A percentile compares a stretch with the other conserved stretches of the same genome.
phyloP scores from a whole-genome alignment of 2,888 invertebrate species.

The Lydus trimaculatus region DNA sequence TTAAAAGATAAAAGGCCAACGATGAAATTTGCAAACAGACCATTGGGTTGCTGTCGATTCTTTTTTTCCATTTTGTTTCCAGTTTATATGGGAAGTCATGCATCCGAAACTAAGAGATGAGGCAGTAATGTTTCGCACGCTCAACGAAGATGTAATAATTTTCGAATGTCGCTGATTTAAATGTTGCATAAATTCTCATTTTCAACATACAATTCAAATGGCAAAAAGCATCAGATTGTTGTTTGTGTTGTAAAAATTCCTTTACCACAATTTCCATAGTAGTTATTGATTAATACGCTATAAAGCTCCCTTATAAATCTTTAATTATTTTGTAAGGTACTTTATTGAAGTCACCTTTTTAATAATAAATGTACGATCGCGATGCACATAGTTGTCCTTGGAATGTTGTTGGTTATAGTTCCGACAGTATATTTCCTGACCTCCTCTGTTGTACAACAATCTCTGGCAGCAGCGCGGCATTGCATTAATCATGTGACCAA shows the following conservation, averaged over 20 bases:
- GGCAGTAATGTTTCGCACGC: conserved; percentile 10
- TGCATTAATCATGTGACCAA: conserved; percentile 6
- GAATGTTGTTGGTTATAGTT: conserved; percentile 1
- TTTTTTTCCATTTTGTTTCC: background rate
- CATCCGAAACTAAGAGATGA: conserved; percentile 1
- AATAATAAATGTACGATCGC: background rate
- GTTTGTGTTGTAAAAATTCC: too few relatives aligned
- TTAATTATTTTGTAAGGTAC: background rate
- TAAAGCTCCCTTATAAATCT: background rate
- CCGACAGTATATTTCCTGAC: conserved; percentile 1
- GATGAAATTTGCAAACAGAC: conserved; percentile 25
- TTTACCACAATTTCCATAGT: too few relatives aligned
- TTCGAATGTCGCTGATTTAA: too few relatives aligned
- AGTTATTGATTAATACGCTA: background rate
- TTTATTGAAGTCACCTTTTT: background rate
- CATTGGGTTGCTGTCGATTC: background rate
- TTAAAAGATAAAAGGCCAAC: conserved; percentile 19
- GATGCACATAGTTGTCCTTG: background rate
- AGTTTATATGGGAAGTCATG: background rate
- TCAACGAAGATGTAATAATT: conserved; percentile 17
- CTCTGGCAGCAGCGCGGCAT: background rate
- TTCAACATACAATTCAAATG: conserved; percentile 17
- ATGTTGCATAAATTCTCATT: too few relatives aligned
- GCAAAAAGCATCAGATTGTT: too few relatives aligned
- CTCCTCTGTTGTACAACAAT: background rate